These are phyloP conservation scores for Cacatua alba DNA, from an alignment of 2,113 vertebrate genomes.

Conservation along the genomic window DNA sequence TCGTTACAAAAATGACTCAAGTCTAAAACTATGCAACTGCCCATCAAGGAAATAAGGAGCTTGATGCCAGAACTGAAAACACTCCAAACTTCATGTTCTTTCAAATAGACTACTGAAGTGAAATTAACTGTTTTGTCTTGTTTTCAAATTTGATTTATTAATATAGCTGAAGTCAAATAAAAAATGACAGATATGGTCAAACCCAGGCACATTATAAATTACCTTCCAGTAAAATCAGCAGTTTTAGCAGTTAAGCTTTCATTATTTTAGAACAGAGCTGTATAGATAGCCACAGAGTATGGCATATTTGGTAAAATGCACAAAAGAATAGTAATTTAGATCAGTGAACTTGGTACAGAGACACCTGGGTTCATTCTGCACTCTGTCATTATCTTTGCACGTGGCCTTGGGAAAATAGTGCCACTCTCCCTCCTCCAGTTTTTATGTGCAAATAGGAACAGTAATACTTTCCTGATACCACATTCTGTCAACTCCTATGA, in stretches of 20 bases:
- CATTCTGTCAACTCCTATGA: neutral
- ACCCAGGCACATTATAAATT: neutral
- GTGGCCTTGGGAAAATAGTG: neutral
- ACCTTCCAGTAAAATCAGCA: neutral
- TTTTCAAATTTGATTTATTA: slow-evolving; percentile 28
- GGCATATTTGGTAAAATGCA: neutral
- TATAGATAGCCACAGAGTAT: neutral
- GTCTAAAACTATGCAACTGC: neutral
- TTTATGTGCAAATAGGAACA: neutral
- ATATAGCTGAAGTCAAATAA: neutral
- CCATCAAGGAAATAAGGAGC: neutral
- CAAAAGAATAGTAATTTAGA: neutral
- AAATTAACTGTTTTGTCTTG: slow-evolving; percentile 12
- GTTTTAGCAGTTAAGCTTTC: neutral
- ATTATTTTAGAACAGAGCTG: neutral
- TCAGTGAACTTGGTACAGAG: neutral
- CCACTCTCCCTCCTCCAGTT: neutral
- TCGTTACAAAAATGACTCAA: neutral
- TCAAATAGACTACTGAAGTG: neutral
- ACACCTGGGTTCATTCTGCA: neutral
- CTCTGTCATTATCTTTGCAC: slow-evolving; percentile 1
- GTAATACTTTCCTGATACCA: neutral
- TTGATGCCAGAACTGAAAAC: neutral
- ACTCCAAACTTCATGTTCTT: neutral
- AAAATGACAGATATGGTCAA: slow-evolving; percentile 14